phyloP scores from a whole-genome alignment of 2,113 vertebrate genomes.

The Tiliqua scincoides region DNA sequence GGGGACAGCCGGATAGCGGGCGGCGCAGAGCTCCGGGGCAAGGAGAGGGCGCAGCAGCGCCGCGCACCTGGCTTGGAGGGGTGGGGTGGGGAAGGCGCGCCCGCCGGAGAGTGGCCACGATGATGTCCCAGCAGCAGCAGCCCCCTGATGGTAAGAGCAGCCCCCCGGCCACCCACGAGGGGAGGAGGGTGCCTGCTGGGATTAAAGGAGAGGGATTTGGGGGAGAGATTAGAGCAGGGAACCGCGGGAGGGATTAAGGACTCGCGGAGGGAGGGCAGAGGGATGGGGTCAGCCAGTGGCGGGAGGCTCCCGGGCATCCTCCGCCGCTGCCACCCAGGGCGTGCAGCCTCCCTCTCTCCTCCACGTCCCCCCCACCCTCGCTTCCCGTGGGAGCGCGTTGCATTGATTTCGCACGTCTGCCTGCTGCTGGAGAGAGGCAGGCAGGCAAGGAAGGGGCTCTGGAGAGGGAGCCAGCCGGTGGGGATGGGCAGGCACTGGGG shows the following conservation, averaged over 20 bases:
- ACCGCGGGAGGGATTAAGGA: conserved; percentile 10
- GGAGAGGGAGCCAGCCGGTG: not conserved
- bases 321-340: conserved; percentile 28
- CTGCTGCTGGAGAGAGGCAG: not conserved
- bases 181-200: conserved; percentile 37
- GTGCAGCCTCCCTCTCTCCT: not conserved
- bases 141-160: conserved; percentile 74
- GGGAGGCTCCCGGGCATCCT: conserved; percentile 20
- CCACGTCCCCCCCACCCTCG: no score
- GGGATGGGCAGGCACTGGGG: not conserved
- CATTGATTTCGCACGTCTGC: not conserved
- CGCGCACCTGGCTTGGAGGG: conserved; percentile 63
- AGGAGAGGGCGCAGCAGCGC: conserved; percentile 13
- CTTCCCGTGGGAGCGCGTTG: conserved; percentile 24
- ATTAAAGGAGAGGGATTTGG: conserved; percentile 48
- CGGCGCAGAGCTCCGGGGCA: conserved; percentile 41
- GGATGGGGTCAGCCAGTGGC: not conserved
- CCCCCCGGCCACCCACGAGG: not conserved
- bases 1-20: conserved; percentile 61
- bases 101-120: conserved; percentile 75
- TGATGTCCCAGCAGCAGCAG: conserved; percentile 79
- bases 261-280: not conserved
- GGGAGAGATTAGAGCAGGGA: conserved; percentile 27
- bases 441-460: not conserved
- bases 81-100: conserved; percentile 48